Evolutionary conservation across 2,888 invertebrate genomes (phyloP), one percentile per base, ranked within the genome.

Genomic region (Agrotis segetum): DNA sequence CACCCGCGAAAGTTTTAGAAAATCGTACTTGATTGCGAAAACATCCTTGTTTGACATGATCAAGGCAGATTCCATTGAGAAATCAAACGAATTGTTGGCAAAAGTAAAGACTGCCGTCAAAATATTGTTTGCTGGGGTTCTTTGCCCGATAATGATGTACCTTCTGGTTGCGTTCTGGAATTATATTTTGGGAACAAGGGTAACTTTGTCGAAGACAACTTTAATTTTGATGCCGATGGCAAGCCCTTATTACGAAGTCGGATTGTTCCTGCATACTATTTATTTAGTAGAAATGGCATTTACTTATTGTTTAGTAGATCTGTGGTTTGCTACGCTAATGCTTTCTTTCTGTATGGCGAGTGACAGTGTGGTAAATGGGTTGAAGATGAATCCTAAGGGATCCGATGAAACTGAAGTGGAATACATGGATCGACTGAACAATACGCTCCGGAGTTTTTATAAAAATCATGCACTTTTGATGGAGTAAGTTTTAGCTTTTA

Each of bases 291-390:
- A 90, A 70, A 84, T 90, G 21, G 73, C 88, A 0, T 87, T 88
- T 11, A 88, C 88, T 0, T 85, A 90, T 13, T 77, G 91, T 3
- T 66, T 87, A 0, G 71, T 89, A 19, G 94, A 95, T 66, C 83
- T 93, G 77, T 95, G 94, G 93, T 94, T 93, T 61, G 86, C 92
- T 21, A 49, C 92, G 1, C 63, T 93, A 0, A 85, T 92, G 73
- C 88, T 85, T 60, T 90, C 93, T 46, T 88, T 91, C 44, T 91
- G 92, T 64, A 74, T 79, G 13, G 88, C 92, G 0, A 85, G 84
- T 66, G 91, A 93, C 17, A 85, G 88, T 64, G 82, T 90, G n/a
- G 78, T 79, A 2, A 85, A 88, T 49, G 72, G 83, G 3, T 77
- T 95, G 60, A 58, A 84, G 3, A 79, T 91, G 0, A 61, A 87